Evolutionary conservation across 1,140 invertebrate genomes (phyloP), one percentile per base, ranked within the genome.

Genomic region (Drosophila santomea): DNA sequence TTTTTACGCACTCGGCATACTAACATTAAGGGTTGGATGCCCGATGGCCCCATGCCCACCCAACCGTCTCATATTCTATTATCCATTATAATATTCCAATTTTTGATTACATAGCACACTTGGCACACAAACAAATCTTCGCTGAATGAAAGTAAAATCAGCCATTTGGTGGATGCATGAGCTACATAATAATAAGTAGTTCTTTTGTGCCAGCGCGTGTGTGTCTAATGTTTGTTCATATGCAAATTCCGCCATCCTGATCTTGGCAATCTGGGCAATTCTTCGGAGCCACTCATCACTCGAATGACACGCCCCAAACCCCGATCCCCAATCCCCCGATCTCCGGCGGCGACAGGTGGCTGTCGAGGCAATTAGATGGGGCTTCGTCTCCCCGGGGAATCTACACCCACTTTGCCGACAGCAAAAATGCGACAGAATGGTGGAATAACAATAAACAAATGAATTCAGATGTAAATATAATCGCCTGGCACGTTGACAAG

Each of bases 141-240:
- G 48, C 52, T 81, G 82, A 86, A 85, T 82, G 82, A 85, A 85
- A 85, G 82, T 78, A 74, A 81, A 80, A 64, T 45, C 39, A 39
- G 10, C 50, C 50, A 55, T 61, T 61, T 32, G 45, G 28, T 35
- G 44, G 44, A 8, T 50, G n/a, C 51, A 14, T 47, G 63, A 15
- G n/a, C 6, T 71, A 51, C 67, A 71, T 71, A 71, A 71, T 71
- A 71, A 48, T 57, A 71, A 71, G 39, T 69, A 71, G 64, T 50
- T 71, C 20, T 7, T 10, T 56, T 57, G 39, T 14, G 52, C 20
- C 35, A 41, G 48, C 71, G 69, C 71, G 71, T 63, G 68, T 61
- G 45, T 41, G 45, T 15, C 15, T 54, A 52, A 60, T 61, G 67
- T 73, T 73, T 73, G 56, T 73, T 68, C n/a, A 57, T 48, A 71